Base-by-base conservation (phyloP, 2,797 vertebrate species). In the Characodon lateralis region DNA sequence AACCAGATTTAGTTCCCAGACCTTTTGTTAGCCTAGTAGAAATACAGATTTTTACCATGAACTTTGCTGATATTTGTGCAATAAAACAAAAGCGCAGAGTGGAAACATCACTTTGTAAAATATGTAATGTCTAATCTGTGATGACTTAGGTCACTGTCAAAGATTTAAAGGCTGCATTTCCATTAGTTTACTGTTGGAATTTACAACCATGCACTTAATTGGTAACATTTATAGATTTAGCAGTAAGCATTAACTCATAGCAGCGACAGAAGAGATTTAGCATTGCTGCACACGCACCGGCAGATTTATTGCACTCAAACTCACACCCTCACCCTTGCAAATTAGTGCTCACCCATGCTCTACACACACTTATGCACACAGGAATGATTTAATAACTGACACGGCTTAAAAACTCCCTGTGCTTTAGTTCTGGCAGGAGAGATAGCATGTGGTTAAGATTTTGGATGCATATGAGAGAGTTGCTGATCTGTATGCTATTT, bases 161-260 rank as follows among this genome's bases (percentile, higher is more conserved):
- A 75, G 74, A 90, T 89, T 88, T 89, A 89, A 82, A 51, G 71
- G 74, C 59, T 84, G 72, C 28, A 85, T 90, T 81, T 87, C 74
- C 80, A 76, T 80, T 28, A 81, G 76, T 72, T 79, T 72, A 70
- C 2, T 0, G 18, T 2, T 4, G 22, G 79, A 70, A 89, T 89
- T 88, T 89, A 92, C 50, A 0, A 22, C 63, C 53, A 2, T 8
- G 2, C 51, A 35, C 79, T 87, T 89, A 86, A 88, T 77, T 87
- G 70, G 81, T 83, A 72, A 84, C 86, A 89, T 88, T 87, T 90
- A 90, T 89, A 83, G 86, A 90, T 88, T 85, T 72, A 84, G 87
- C 79, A 82, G 86, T 85, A 86, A 82, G 83, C 78, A 83, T 92
- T 75, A 79, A 80, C 82, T 89, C 85, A 87, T 58, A 74, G 66